Conservation (phyloP, 2,113 vertebrate species). For the Gavia stellata region DNA sequence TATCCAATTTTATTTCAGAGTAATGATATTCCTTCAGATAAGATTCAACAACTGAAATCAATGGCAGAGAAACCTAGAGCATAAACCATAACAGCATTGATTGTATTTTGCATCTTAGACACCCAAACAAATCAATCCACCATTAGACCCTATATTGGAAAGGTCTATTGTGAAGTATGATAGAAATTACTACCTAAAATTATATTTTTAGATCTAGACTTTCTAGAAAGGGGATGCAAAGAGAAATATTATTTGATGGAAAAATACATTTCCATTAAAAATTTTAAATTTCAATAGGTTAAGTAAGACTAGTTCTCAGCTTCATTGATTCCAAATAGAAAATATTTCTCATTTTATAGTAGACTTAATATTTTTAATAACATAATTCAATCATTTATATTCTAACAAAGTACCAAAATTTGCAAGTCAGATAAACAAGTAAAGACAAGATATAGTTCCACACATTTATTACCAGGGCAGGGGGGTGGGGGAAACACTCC, state of each 20-base stretch:
- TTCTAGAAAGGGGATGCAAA: neutral
- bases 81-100: conserved; percentile 65
- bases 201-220: neutral
- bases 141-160: neutral
- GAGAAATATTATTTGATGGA: neutral
- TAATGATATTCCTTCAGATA: conserved; percentile 75
- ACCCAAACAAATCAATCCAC: conserved; percentile 34
- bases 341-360: neutral
- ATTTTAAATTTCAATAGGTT: neutral
- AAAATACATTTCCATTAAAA: neutral
- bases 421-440: neutral
- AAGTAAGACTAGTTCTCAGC: neutral
- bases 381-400: neutral
- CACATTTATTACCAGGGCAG: neutral
- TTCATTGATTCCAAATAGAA: neutral
- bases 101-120: conserved; percentile 58
- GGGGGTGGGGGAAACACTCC: fast-evolving
- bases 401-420: neutral
- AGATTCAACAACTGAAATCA: conserved; percentile 65
- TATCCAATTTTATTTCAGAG: conserved; percentile 77
- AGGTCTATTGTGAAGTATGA: neutral
- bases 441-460: neutral
- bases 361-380: neutral
- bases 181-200: neutral
- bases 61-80: conserved; percentile 59